Percentiles rank a stretch among this genome's conserved stretches.
These are phyloP conservation scores for Lanius ludovicianus DNA, from an alignment of 2,113 vertebrate species.

Conservation along the genomic window DNA sequence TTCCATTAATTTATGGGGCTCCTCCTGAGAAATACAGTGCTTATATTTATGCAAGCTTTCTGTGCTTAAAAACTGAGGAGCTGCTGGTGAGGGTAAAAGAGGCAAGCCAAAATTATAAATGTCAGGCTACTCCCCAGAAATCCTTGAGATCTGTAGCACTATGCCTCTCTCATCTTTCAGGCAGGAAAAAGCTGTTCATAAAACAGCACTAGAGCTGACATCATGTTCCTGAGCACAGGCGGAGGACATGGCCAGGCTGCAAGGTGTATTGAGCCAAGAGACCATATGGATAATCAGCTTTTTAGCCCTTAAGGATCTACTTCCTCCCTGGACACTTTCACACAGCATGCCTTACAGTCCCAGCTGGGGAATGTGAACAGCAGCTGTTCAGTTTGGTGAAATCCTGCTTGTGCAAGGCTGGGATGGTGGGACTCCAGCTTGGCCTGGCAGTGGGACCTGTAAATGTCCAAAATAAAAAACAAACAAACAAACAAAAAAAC, in stretches of 20 bases:
- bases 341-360: background rate
- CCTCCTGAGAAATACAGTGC: background rate
- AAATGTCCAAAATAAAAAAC: background rate
- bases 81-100: background rate
- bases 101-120: background rate
- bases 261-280: background rate
- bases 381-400: background rate
- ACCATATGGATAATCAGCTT: background rate
- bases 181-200: background rate
- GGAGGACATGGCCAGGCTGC: background rate
- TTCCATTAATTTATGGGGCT: background rate
- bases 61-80: background rate
- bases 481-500: too few relatives aligned
- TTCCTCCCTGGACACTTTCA: accelerated
- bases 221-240: background rate
- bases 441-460: background rate
- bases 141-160: background rate
- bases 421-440: background rate
- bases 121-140: background rate
- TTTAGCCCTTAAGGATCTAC: background rate
- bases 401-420: background rate
- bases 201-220: background rate
- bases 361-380: background rate
- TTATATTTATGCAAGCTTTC: background rate
- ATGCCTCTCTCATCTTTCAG: background rate